Percentiles rank a stretch among this genome's conserved stretches.
Evolutionary conservation across 1,140 invertebrate species (phyloP).

Genomic region (Orius laevigatus): DNA sequence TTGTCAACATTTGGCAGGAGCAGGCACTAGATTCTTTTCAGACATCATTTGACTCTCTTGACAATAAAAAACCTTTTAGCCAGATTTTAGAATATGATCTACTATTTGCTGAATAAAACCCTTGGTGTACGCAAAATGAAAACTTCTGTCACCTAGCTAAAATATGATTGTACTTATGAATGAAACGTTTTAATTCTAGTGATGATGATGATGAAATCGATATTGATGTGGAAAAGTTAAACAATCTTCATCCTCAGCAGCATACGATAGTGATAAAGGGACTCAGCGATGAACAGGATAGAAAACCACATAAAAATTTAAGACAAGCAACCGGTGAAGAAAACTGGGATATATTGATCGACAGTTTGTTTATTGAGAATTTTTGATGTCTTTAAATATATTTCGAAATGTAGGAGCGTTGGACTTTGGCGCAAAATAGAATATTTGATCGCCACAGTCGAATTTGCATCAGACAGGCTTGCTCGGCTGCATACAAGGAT

Average conservation of each 20-base stretch:
- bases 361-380: background rate
- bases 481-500: slow-evolving; percentile 40
- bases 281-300: slow-evolving; percentile 54
- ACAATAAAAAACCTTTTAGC: too few species aligned
- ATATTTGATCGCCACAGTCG: slow-evolving; percentile 47
- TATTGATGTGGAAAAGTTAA: slow-evolving; percentile 13
- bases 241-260: slow-evolving; percentile 16
- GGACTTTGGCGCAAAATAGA: slow-evolving; percentile 44
- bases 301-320: slow-evolving; percentile 44
- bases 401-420: slow-evolving; percentile 34
- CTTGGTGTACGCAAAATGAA: too few species aligned
- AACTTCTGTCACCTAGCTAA: too few species aligned
- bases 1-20: too few species aligned
- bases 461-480: slow-evolving; percentile 56
- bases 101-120: too few species aligned
- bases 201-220: slow-evolving; percentile 30
- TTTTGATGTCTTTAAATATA: background rate
- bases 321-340: slow-evolving; percentile 36
- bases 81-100: too few species aligned
- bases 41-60: too few species aligned
- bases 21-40: too few species aligned
- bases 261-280: slow-evolving; percentile 46
- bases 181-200: too few species aligned
- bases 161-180: too few species aligned
- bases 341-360: slow-evolving; percentile 45